phyloP scores from a whole-genome alignment of 2,113 vertebrate genomes.

The Eptesicus fuscus region DNA sequence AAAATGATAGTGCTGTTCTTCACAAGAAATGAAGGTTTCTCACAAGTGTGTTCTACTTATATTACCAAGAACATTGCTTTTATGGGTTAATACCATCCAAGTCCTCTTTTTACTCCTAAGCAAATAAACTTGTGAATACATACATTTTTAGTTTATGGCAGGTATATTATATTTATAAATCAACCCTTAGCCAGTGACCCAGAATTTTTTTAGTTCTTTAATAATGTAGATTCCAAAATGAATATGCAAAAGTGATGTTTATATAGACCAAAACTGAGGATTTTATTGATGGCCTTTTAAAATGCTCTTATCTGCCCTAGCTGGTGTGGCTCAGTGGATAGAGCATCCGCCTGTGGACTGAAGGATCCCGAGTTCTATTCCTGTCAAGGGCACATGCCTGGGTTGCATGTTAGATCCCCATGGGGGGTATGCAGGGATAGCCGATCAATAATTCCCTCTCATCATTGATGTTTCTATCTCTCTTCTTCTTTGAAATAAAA shows the following conservation, averaged over 20 bases:
- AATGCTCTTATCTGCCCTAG: not conserved
- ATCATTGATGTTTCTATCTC: no score
- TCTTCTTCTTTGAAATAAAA: no score
- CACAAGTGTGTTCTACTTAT: not conserved
- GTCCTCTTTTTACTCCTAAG: not conserved
- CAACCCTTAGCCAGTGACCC: not conserved
- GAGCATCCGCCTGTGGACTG: no score
- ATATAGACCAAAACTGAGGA: not conserved
- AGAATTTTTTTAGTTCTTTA: not conserved
- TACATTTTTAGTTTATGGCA: not conserved
- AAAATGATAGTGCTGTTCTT: not conserved
- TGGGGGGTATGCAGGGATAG: no score
- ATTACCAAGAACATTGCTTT: not conserved
- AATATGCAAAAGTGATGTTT: not conserved
- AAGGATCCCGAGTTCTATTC: no score
- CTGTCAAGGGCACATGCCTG: no score
- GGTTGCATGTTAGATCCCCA: no score
- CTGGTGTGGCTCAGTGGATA: no score
- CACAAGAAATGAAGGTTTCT: not conserved
- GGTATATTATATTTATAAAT: not conserved
- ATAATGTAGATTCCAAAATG: not conserved
- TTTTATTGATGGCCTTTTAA: not conserved
- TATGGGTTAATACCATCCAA: not conserved
- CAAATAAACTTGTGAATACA: not conserved
- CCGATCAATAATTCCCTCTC: no score